These are phyloP conservation scores for Subacronicta megacephala DNA, from an alignment of 2,888 invertebrate genomes.

Conservation along the genomic window DNA sequence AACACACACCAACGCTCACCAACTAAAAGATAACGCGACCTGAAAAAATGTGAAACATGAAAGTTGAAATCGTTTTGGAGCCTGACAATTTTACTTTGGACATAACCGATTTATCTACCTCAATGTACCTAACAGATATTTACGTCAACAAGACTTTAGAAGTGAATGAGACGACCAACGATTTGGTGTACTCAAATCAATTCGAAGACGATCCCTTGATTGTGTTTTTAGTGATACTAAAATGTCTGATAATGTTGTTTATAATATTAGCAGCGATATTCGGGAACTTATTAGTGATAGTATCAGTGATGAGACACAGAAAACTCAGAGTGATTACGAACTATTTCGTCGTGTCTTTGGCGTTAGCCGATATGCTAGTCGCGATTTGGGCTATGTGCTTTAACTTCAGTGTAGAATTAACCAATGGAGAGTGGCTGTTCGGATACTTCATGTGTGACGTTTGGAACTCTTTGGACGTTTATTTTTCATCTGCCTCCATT, in stretches of 20 bases:
- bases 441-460: slow-evolving; percentile 98
- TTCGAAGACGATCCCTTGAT: slow-evolving; percentile 86
- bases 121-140: slow-evolving; percentile 84
- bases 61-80: slow-evolving; percentile 73
- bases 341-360: slow-evolving; percentile 98
- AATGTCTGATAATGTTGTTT: slow-evolving; percentile 95
- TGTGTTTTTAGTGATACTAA: slow-evolving; percentile 90
- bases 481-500: slow-evolving; percentile 97
- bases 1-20: slow-evolving; percentile 48
- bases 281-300: slow-evolving; percentile 97
- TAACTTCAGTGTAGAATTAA: slow-evolving; percentile 96
- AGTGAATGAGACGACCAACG: slow-evolving; percentile 75
- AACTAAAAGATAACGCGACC: slow-evolving; percentile 70
- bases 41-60: slow-evolving; percentile 80
- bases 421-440: slow-evolving; percentile 96
- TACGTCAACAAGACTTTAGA: slow-evolving; percentile 77
- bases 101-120: slow-evolving; percentile 78
- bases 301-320: slow-evolving; percentile 92
- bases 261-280: slow-evolving; percentile 97
- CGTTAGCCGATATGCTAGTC: slow-evolving; percentile 98
- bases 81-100: slow-evolving; percentile 79
- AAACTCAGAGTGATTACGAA: slow-evolving; percentile 95
- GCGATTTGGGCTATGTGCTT: slow-evolving; percentile 98
- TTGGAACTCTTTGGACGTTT: slow-evolving; percentile 98
- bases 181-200: slow-evolving; percentile 77